phyloP scores from a whole-genome alignment of 2,888 invertebrate species.

The Tachina fera region DNA sequence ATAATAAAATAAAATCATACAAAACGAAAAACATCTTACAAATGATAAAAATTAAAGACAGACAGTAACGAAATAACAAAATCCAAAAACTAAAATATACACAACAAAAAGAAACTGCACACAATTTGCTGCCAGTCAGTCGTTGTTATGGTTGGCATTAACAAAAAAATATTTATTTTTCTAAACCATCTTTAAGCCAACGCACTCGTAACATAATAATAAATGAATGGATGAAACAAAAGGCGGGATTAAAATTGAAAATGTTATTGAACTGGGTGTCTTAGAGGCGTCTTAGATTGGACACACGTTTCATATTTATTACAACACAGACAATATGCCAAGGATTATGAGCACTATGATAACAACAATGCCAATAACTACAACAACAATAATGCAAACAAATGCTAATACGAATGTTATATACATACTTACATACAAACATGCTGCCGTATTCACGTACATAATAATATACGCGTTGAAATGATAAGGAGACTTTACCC shows the following conservation, averaged over 20 bases:
- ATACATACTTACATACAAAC: background rate
- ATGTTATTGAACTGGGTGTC: slow-evolving; percentile 65
- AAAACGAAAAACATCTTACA: slow-evolving; percentile 40
- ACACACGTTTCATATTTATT: slow-evolving; percentile 68
- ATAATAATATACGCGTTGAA: slow-evolving; percentile 2
- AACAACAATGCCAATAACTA: slow-evolving; percentile 36
- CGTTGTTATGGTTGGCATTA: slow-evolving; percentile 15
- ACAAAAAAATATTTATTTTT: slow-evolving; percentile 30
- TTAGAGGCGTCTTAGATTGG: slow-evolving; percentile 63
- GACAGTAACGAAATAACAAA: background rate
- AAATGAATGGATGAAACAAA: slow-evolving; percentile 45
- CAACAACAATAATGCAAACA: background rate
- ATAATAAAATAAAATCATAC: slow-evolving; percentile 12
- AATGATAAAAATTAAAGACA: slow-evolving; percentile 36
- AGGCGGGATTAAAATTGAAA: slow-evolving; percentile 59
- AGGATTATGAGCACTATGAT: slow-evolving; percentile 64
- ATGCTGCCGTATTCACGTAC: background rate
- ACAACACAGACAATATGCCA: slow-evolving; percentile 59
- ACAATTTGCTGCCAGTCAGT: slow-evolving; percentile 42
- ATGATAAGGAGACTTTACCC: slow-evolving; percentile 3
- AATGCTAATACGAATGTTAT: slow-evolving; percentile 1
- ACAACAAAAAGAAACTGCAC: slow-evolving; percentile 31
- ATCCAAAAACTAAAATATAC: slow-evolving; percentile 32
- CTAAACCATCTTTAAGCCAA: slow-evolving; percentile 54
- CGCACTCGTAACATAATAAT: slow-evolving; percentile 32